Conservation (phyloP, 2,113 vertebrate species). For the Colossoma macropomum region DNA sequence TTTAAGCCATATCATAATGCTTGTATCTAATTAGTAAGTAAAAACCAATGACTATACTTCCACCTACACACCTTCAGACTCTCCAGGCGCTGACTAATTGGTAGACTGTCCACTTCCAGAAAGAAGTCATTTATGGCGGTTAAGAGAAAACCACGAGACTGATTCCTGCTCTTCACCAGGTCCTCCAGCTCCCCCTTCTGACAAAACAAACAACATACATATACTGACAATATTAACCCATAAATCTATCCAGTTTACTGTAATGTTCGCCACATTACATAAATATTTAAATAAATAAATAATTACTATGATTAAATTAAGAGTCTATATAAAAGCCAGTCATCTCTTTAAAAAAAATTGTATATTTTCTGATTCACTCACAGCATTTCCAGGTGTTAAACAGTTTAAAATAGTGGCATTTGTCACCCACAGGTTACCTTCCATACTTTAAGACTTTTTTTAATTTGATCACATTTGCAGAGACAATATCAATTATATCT, state of each 20-base stretch:
- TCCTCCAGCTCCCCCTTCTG: constrained; percentile 68
- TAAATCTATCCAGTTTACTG: too few species aligned
- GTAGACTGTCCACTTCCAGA: constrained; percentile 71
- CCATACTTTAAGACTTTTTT: too few species aligned
- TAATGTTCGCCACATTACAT: too few species aligned
- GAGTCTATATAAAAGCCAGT: not conserved
- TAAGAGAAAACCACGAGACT: constrained; percentile 66
- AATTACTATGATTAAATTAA: not conserved
- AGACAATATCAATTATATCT: too few species aligned
- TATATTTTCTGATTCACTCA: too few species aligned
- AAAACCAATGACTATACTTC: not conserved
- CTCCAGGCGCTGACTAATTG: constrained; percentile 68
- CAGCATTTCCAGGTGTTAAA: too few species aligned
- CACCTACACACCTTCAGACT: constrained; percentile 67
- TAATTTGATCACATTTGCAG: too few species aligned
- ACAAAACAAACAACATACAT: constrained; percentile 3
- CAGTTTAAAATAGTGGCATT: too few species aligned
- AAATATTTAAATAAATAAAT: not conserved
- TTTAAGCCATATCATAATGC: not conserved
- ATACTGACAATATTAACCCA: not conserved
- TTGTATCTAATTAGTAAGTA: not conserved
- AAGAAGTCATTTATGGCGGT: constrained; percentile 69
- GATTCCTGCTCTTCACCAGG: constrained; percentile 73
- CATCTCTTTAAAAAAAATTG: too few species aligned
- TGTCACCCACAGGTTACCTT: too few species aligned